Evolutionary conservation across 2,888 invertebrate species (phyloP), one percentile per base, ranked within the genome.

Genomic region (Plebejus argus): DNA sequence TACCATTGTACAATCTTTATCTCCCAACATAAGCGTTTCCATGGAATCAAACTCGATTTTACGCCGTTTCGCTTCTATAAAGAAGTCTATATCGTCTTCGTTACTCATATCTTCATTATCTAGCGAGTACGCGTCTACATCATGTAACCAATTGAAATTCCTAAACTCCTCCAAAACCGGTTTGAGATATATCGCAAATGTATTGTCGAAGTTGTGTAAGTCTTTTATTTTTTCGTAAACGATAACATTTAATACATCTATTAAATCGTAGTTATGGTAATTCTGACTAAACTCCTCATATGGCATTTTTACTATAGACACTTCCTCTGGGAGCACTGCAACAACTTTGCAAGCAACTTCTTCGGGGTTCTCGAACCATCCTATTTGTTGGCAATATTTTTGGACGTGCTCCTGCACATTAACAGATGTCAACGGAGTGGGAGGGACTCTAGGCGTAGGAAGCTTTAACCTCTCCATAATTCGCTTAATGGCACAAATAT

Each of bases 141-240:
- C 87, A 84, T 95, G 96, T 89, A 96, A 94, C 96, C 96, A 96
- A 61, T 95, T 91, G 23, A 91, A 88, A 78, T 89, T 92, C 35
- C 92, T 87, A 84, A 95, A 96, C 76, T 94, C 89, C 79, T 93
- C 90, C 78, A 96, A 85, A 75, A 90, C 90, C 77, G 93, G 87
- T 82, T 89, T 93, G 79, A 95, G 92, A 84, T 96, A 96, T 76
- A 96, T 92, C 0, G 95, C 95, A 82, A 89, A 92, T 80, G 89
- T 84, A 78, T 91, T 89, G 79, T 92, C 88, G 81, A 95, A 90
- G 78, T 91, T 88, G 49, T 92, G 88, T 20, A 93, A 84, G 76
- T 89, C 88, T 78, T 89, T 91, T 76, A 96, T 91, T 84, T 95
- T 95, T 86, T 95, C 95, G 80, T 90, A 88, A 23, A 94, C 90